Conservation (phyloP, 2,888 invertebrate species). For the Caenorhabditis uteleia region DNA sequence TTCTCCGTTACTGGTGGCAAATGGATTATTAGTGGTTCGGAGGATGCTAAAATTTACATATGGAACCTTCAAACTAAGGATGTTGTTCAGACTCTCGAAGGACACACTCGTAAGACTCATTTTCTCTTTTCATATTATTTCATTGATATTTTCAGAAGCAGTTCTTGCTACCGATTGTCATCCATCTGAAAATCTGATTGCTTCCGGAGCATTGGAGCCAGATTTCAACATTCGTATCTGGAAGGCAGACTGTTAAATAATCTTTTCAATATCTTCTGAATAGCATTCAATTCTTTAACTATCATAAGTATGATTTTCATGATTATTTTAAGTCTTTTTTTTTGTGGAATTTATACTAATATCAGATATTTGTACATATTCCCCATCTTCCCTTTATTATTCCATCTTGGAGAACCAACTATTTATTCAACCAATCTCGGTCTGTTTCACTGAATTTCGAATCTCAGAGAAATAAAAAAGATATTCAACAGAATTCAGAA, state of each 20-base stretch:
- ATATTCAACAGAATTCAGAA: too few relatives aligned
- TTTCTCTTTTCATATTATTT: neutral
- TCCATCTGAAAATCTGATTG: constrained; percentile 98
- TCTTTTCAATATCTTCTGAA: neutral
- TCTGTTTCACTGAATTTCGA: neutral
- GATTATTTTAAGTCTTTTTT: neutral
- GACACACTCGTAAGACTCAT: constrained; percentile 82
- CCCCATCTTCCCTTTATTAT: too few relatives aligned
- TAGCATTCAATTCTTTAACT: neutral
- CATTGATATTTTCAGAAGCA: constrained; percentile 75
- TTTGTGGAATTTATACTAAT: too few relatives aligned
- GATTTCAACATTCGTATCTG: constrained; percentile 98
- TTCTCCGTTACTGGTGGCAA: constrained; percentile 99
- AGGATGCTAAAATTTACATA: constrained; percentile 97
- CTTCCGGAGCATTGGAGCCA: constrained; percentile 95
- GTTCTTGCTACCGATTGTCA: constrained; percentile 98
- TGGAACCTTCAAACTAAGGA: constrained; percentile 99
- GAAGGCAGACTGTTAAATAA: constrained; percentile 80
- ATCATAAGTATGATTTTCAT: neutral
- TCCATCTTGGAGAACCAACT: too few relatives aligned
- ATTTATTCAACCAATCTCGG: neutral
- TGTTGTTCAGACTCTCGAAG: constrained; percentile 94
- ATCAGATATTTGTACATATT: too few relatives aligned
- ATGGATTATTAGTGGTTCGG: constrained; percentile 99
- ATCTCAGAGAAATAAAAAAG: too few relatives aligned